These are phyloP conservation scores for Phodopus roborovskii DNA, from an alignment of 2,113 vertebrate genomes.

Conservation along the genomic window DNA sequence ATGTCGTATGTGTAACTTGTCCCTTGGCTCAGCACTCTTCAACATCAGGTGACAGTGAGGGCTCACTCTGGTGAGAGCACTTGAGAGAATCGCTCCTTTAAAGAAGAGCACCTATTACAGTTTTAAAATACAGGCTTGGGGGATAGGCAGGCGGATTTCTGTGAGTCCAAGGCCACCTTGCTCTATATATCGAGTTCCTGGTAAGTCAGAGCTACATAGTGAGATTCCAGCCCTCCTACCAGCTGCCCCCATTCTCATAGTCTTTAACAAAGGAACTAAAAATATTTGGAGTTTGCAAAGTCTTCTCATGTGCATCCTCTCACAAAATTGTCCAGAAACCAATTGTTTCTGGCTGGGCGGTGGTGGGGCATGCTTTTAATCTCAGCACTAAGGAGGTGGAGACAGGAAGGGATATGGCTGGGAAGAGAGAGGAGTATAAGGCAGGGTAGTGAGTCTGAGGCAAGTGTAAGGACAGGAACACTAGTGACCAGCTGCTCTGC, in stretches of 20 bases:
- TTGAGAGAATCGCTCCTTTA: constrained; percentile 10
- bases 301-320: constrained; percentile 20
- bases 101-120: neutral
- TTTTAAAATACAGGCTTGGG: neutral
- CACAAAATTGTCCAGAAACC: neutral
- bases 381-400: neutral
- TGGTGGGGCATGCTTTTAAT: neutral
- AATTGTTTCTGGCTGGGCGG: neutral
- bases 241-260: neutral
- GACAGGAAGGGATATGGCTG: neutral
- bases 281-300: neutral
- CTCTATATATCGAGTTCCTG: neutral
- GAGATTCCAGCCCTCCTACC: neutral
- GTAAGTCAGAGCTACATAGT: neutral
- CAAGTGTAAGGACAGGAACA: too few species aligned
- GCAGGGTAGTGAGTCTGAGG: too few species aligned
- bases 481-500: too few species aligned
- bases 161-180: neutral
- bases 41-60: neutral
- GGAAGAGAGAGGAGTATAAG: too few species aligned
- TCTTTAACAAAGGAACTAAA: neutral
- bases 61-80: constrained; percentile 12
- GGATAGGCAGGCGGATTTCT: neutral
- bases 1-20: neutral
- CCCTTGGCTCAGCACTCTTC: neutral